phyloP scores from a whole-genome alignment of 1,140 invertebrate species.

The Hypothenemus hampei region DNA sequence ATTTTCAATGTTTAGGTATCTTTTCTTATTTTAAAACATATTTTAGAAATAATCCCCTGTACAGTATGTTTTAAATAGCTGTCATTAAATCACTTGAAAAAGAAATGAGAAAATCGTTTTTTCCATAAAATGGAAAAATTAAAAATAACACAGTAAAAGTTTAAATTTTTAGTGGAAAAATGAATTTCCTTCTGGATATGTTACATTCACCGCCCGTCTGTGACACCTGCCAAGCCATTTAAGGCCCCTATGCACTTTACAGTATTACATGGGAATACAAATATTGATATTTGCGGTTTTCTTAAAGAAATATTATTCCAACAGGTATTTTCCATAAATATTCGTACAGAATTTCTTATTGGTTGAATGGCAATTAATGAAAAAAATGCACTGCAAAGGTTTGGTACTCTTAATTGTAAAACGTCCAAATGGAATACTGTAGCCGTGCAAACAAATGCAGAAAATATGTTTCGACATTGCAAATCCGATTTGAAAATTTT shows the following conservation, averaged over 20 bases:
- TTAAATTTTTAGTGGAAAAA: no score
- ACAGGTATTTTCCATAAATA: neutral
- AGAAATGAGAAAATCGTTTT: no score
- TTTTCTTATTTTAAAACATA: no score
- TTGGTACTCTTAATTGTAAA: constrained; percentile 18
- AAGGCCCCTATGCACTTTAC: neutral
- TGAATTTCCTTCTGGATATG: no score
- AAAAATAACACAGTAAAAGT: no score
- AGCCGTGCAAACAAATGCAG: constrained; percentile 22
- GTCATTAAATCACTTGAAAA: no score
- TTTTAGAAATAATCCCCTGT: no score
- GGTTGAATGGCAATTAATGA: neutral
- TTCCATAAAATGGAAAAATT: no score
- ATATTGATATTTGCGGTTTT: neutral
- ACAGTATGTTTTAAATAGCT: no score
- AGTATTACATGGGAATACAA: neutral
- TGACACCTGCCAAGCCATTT: neutral
- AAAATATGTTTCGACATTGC: constrained; percentile 20
- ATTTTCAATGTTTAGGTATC: no score
- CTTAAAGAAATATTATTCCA: neutral
- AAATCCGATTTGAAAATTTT: constrained; percentile 18
- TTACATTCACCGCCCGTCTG: no score
- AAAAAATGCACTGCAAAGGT: neutral
- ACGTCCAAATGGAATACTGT: constrained; percentile 20
- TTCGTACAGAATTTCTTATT: no score